Conservation (phyloP, 2,888 invertebrate species). For the Synergus itoensis region DNA sequence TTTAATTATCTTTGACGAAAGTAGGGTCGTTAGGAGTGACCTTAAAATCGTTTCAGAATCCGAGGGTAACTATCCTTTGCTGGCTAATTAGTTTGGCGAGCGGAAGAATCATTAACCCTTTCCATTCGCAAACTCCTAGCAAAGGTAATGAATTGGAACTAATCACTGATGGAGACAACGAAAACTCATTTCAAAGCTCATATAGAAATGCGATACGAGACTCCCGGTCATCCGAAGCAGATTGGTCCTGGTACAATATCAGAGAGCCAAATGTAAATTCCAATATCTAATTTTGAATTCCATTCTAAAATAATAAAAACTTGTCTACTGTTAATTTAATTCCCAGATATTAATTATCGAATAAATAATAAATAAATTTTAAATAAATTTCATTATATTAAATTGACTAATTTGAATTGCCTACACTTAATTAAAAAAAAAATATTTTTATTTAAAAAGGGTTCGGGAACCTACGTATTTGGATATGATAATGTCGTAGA, state of each 20-base stretch:
- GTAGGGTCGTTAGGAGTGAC: neutral
- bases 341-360: neutral
- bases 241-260: constrained; percentile 76
- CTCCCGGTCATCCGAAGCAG: constrained; percentile 67
- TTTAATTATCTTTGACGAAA: neutral
- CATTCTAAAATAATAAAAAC: neutral
- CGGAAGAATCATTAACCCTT: constrained; percentile 45
- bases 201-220: constrained; percentile 18
- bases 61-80: constrained; percentile 42
- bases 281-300: neutral
- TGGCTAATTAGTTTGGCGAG: constrained; percentile 43
- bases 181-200: constrained; percentile 35
- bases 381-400: too few relatives aligned
- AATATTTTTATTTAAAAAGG: constrained; percentile 65
- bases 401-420: too few relatives aligned
- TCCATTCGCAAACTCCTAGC: constrained; percentile 4
- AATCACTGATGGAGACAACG: constrained; percentile 17
- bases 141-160: constrained; percentile 39
- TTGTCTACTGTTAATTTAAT: neutral
- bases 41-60: constrained; percentile 15
- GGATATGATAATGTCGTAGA: constrained; percentile 85
- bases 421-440: neutral
- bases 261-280: constrained; percentile 71
- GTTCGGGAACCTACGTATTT: constrained; percentile 85
- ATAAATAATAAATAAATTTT: neutral